phyloP scores from a whole-genome alignment of 30 jellyfish, hydroid and myxozoan species.

The Haliclystus octoradiatus region DNA sequence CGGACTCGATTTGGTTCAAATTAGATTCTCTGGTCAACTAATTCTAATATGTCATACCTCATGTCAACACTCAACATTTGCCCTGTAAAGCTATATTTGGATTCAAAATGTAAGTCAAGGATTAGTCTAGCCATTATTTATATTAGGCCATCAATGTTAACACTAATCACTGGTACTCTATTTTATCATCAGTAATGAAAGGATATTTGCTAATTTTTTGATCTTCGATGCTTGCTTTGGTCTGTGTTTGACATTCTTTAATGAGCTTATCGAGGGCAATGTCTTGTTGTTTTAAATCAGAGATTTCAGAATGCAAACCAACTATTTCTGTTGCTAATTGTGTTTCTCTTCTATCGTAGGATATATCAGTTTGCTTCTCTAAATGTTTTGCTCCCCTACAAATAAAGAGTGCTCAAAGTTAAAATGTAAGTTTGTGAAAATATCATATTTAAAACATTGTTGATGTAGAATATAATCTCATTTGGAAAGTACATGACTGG shows the following conservation, averaged over 20 bases:
- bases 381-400: conserved; percentile 90
- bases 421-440: neutral
- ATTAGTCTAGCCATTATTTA: no score
- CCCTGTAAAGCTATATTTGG: no score
- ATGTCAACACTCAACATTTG: no score
- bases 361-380: conserved; percentile 19
- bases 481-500: no score
- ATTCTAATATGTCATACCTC: no score
- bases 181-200: no score
- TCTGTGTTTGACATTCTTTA: conserved; percentile 49
- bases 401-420: no score
- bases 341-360: conserved; percentile 42
- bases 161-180: no score
- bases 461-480: neutral
- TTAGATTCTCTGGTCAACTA: no score
- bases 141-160: no score
- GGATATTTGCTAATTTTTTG: conserved; percentile 56
- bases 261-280: conserved; percentile 62
- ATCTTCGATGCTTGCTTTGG: conserved; percentile 55
- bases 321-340: conserved; percentile 65
- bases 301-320: conserved; percentile 65
- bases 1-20: neutral
- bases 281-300: conserved; percentile 63
- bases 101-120: no score
- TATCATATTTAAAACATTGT: neutral